Evolutionary conservation across 1,140 invertebrate species (phyloP).

Genomic region (Colletes gigas): DNA sequence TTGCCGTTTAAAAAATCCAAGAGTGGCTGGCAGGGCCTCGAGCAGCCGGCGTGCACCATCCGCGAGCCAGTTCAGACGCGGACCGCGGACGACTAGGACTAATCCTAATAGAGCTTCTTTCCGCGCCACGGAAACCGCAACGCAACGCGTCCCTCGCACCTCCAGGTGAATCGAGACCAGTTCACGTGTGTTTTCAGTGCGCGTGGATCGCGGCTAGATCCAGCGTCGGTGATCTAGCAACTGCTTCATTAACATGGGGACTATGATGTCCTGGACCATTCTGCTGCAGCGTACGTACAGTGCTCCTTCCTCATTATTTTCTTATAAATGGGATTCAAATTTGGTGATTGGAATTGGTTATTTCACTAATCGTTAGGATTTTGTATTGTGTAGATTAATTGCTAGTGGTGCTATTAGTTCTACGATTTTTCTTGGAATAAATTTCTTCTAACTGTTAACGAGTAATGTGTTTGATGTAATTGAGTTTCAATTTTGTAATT

Average conservation of each 20-base stretch:
- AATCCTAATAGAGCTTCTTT: constrained; percentile 59
- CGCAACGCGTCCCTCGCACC: constrained; percentile 3
- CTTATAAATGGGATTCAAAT: background rate
- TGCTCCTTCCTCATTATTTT: background rate
- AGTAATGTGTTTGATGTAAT: too few relatives aligned
- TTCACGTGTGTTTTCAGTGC: constrained; percentile 20
- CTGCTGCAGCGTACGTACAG: constrained; percentile 56
- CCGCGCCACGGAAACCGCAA: background rate
- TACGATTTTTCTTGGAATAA: too few relatives aligned
- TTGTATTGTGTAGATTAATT: too few relatives aligned
- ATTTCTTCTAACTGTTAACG: too few relatives aligned
- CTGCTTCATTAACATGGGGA: constrained; percentile 45
- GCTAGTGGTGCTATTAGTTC: too few relatives aligned
- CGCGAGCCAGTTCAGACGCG: constrained; percentile 68
- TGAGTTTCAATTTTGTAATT: too few relatives aligned
- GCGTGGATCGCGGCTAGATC: background rate
- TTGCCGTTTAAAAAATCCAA: constrained; percentile 69
- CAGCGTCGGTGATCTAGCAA: constrained; percentile 32
- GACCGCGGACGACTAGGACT: constrained; percentile 68
- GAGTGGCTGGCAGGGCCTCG: constrained; percentile 49
- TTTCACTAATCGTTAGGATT: too few relatives aligned
- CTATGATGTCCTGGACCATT: constrained; percentile 43
- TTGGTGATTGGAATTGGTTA: background rate
- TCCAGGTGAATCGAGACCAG: background rate
- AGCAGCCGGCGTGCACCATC: constrained; percentile 55